phyloP scores from a whole-genome alignment of 2,113 vertebrate genomes.

The Carlito syrichta region DNA sequence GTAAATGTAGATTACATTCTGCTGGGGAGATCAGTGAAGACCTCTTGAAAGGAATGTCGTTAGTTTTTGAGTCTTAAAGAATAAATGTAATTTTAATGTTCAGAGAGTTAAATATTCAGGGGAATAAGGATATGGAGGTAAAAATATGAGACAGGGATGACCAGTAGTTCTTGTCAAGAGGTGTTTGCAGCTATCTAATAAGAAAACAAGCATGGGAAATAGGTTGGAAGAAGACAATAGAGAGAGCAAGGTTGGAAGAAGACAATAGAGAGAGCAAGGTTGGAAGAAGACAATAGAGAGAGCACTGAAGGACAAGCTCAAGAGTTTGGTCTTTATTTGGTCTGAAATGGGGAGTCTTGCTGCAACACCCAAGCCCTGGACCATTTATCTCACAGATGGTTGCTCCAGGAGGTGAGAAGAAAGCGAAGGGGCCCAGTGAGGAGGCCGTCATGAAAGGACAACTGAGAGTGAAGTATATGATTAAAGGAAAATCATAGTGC shows the following conservation, averaged over 20 bases:
- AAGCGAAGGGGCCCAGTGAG: fast-evolving
- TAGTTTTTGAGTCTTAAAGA: conserved; percentile 22
- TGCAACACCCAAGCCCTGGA: neutral
- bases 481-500: neutral
- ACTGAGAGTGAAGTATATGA: neutral
- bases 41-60: conserved; percentile 16
- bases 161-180: neutral
- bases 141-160: neutral
- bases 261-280: neutral
- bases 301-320: neutral
- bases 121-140: neutral
- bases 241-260: too few relatives aligned
- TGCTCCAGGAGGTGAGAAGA: neutral
- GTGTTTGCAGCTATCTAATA: neutral
- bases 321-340: neutral
- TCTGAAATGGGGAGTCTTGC: neutral
- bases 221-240: neutral
- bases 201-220: neutral
- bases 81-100: neutral
- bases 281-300: neutral
- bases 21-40: neutral
- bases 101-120: neutral
- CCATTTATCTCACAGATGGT: neutral
- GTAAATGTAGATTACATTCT: conserved; percentile 7
- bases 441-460: neutral